Evolutionary conservation across 1,140 invertebrate genomes (phyloP).

Genomic region (Steinernema feltiae): DNA sequence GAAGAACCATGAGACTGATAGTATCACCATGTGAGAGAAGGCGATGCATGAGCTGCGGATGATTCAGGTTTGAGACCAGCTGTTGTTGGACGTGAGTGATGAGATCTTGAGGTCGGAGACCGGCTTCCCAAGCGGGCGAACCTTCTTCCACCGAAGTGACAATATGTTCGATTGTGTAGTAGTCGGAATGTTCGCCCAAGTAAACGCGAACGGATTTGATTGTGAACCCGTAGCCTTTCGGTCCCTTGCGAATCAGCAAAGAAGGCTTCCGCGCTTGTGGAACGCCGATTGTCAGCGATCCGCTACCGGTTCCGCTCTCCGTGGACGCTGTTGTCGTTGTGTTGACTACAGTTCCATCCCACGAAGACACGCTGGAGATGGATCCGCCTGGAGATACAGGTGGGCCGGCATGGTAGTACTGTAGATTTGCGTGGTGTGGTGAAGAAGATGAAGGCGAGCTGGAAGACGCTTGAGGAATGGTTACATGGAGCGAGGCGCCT

Average conservation of each 20-base stretch:
- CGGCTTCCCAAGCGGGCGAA: slow-evolving; percentile 50
- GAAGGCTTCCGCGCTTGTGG: not conserved
- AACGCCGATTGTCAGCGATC: not conserved
- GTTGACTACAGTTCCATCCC: slow-evolving; percentile 19
- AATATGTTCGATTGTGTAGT: slow-evolving; percentile 58
- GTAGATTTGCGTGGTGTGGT: slow-evolving; percentile 2
- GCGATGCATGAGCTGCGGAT: slow-evolving; percentile 56
- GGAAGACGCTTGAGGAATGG: slow-evolving; percentile 7
- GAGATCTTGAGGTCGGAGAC: slow-evolving; percentile 50
- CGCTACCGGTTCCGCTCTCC: slow-evolving; percentile 19
- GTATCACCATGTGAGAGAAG: slow-evolving; percentile 51
- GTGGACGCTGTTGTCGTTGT: not conserved
- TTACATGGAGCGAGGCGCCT: slow-evolving; percentile 10
- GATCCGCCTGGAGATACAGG: slow-evolving; percentile 31
- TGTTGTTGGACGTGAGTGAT: slow-evolving; percentile 55
- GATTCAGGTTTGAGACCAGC: slow-evolving; percentile 55
- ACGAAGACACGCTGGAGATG: slow-evolving; percentile 28
- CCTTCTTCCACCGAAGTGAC: slow-evolving; percentile 47
- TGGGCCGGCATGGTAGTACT: not conserved
- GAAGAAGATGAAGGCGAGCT: slow-evolving; percentile 26
- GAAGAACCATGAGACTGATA: slow-evolving; percentile 46
- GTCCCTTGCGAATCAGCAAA: slow-evolving; percentile 38
- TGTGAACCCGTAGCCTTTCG: slow-evolving; percentile 53
- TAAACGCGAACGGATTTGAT: slow-evolving; percentile 57
- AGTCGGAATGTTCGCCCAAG: slow-evolving; percentile 50